Evolutionary conservation across 2,113 vertebrate genomes (phyloP), one percentile per base, ranked within the genome.

Genomic region (Hippocampus zosterae): DNA sequence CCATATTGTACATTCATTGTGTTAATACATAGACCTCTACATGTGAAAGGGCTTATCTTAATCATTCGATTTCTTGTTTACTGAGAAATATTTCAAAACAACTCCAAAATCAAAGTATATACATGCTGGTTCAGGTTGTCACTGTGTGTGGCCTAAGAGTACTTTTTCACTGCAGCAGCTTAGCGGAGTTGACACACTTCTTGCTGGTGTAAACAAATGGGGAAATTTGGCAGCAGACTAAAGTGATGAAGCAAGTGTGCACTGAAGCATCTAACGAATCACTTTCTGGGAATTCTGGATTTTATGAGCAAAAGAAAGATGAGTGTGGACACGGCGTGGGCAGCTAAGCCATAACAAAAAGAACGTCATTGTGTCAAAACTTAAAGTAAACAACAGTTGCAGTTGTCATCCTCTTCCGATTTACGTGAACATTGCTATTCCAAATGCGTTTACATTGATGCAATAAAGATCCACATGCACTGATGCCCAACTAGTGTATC

Each of bases 201-300:
- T 72, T 56, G 42, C 77, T 84, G 84, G 81, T 85, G 83, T 90
- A 90, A 91, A 89, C 88, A 90, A 85, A 87, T 70, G 75, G 83
- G 84, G 74, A 87, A 90, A 90, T 87, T 86, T 84, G 88, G 89
- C 84, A 90, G 82, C 71, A 59, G 71, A 85, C 61, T 83, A 74
- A 84, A 88, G 88, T 87, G 84, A 88, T 89, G 87, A 88, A 81
- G 82, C 84, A 87, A 91, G 84, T 89, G 84, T 87, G 85, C 84
- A 79, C 78, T 82, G 86, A 89, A 87, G 88, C 86, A 85, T 89
- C 86, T 86, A 88, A 89, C 88, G 83, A 88, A 86, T 83, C 82
- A 85, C 87, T 89, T 88, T 77, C 83, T 85, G 82, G 82, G 85
- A 89, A 88, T 78, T 82, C 48, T 19, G 70, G 80, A 57, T 86